Evolutionary conservation across 2,797 vertebrate genomes (phyloP).

Genomic region (Arvicola amphibius): DNA sequence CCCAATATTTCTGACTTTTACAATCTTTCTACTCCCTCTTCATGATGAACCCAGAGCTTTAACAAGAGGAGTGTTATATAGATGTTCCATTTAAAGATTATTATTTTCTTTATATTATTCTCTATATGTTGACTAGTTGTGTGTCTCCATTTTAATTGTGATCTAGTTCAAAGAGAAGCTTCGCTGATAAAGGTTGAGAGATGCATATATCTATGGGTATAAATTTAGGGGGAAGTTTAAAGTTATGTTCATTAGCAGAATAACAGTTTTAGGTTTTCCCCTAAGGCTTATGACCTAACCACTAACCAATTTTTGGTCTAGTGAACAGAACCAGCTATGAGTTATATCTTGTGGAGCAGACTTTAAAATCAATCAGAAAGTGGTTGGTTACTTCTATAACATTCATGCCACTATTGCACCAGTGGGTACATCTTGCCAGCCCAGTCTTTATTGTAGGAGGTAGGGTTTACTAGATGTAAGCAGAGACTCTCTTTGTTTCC

Average conservation of each 20-base stretch:
- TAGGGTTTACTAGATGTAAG: too few species aligned
- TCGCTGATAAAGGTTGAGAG: background rate
- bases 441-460: background rate
- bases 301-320: background rate
- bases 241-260: background rate
- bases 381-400: background rate
- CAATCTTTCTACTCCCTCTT: background rate
- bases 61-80: background rate
- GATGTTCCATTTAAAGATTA: background rate
- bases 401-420: background rate
- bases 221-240: background rate
- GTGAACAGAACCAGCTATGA: background rate
- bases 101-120: background rate
- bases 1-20: background rate
- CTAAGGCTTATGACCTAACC: background rate
- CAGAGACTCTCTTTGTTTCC: too few species aligned
- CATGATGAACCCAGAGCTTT: background rate
- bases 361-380: background rate
- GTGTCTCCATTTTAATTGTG: background rate
- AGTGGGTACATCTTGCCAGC: background rate
- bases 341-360: background rate
- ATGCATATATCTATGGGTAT: background rate
- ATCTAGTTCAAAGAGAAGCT: background rate
- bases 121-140: background rate
- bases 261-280: background rate